Base-by-base conservation (phyloP, 53 echinoderm and acorn worm genomes). In the Crossaster papposus region DNA sequence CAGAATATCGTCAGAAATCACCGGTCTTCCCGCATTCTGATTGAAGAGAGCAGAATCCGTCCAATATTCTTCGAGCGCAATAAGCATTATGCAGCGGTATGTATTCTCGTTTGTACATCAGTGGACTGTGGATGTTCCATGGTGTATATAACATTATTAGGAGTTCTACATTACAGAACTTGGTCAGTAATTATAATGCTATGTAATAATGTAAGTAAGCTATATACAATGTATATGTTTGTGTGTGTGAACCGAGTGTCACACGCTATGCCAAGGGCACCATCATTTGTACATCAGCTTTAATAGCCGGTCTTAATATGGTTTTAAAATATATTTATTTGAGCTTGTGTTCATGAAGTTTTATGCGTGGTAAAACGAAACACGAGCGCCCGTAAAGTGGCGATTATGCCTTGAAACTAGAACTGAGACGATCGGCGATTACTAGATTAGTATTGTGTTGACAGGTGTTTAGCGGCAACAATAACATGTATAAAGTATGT, bases 1-100 rank as follows among this genome's bases (percentile, higher is more conserved):
- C 85, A 87, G 87, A 87, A 87, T 87, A 87, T 87, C 87, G 30
- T 87, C 87, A 44, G 87, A 87, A 87, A 87, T 87, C 87, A 87
- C 87, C 17, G 87, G 87, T 87, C 87, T 87, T 87, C 87, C 87
- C 51, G 87, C 87, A 26, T 87, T 87, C 58, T 87, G 87, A 87
- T 87, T 77, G 77, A 58, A 22, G 34, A 36, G n/a, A 55, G 18
- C 32, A 14, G 54, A 36, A 38, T 87, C 87, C 87, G 87, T 87
- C 87, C 87, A 87, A 34, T 76, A 72, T 28, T 87, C 64, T 62
- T 26, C 63, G 58, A 72, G 87, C 87, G 87, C 87, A 87, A 87
- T 87, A 87, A 87, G 75, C 77, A 76, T 87, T 76, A 87, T 87
- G 87, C 87, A 87, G 87, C 87, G 87, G 87, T 87, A 87, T 87